Evolutionary conservation across 2,797 vertebrate species (phyloP), one percentile per base, ranked within the genome.

Genomic region (Halcyon smyrnensis): DNA sequence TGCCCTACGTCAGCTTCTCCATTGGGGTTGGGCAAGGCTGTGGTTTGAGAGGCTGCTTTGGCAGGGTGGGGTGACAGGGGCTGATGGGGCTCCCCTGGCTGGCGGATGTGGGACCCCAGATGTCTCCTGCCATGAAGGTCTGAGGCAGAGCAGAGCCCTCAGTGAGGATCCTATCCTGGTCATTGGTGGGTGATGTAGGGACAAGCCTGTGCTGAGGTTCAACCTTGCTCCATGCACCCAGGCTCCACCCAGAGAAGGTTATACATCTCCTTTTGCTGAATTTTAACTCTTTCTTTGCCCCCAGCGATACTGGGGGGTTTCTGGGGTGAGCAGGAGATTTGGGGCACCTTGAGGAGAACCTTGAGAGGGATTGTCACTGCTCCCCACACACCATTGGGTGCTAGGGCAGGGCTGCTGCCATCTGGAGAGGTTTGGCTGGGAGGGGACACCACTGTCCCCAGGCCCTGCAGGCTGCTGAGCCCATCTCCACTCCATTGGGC

Each of bases 41-140:
- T 1, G 2, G 51, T 62, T 9, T 37, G 62, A 68, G 56, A 53
- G 32, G 73, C 53, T 90, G 64, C 14, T 95, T 37, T 1, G 2
- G 17, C 16, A 7, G 20, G 18, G 3, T 63, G 19, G 15, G 19
- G 51, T 70, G n/a, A 36, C 12, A 9, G 41, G 56, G 34, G 27
- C 46, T 88, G 16, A 20, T 39, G 71, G 28, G 34, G 43, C 45
- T 84, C 10, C 23, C 6, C 32, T 87, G 17, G 14, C 12, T 6
- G 4, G 34, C 0, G 6, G 28, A 12, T 41, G 46, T 2, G 48
- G 20, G 34, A 73, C 34, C 20, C 57, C 41, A 56, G 62, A 48
- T 2, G 1, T 60, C 34, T 82, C 32, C 48, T 0, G 2, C 36
- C 75, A 6, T 0, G 4, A 56, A 63, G 0, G 2, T 64, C 9